These are phyloP conservation scores for Eilema caniola DNA, from an alignment of 2,888 invertebrate genomes.

Conservation along the genomic window DNA sequence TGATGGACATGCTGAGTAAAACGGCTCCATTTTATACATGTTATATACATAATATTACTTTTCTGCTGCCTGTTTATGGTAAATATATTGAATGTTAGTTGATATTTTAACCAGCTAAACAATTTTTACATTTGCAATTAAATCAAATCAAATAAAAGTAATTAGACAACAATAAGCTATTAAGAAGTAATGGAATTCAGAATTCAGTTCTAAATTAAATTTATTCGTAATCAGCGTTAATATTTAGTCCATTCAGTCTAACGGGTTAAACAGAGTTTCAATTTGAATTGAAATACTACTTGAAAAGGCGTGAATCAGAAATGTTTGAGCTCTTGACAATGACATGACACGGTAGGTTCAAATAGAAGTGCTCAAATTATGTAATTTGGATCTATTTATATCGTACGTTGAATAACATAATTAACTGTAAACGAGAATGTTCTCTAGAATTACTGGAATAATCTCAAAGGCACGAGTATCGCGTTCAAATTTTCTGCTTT, in stretches of 20 bases:
- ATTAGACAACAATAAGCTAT: not conserved
- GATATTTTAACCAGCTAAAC: too few relatives aligned
- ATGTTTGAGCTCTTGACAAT: constrained; percentile 17
- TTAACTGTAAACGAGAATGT: too few relatives aligned
- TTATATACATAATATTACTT: too few relatives aligned
- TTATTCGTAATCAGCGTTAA: constrained; percentile 8
- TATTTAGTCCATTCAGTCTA: constrained; percentile 16
- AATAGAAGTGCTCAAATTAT: constrained; percentile 3
- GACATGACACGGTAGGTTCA: not conserved
- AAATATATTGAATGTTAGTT: too few relatives aligned
- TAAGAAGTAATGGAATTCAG: not conserved
- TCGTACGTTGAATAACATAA: not conserved
- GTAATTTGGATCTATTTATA: not conserved
- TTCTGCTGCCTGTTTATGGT: too few relatives aligned
- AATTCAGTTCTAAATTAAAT: not conserved
- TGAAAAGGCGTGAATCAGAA: constrained; percentile 12
- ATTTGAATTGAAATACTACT: constrained; percentile 16
- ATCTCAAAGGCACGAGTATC: not conserved
- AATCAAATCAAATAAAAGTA: not conserved
- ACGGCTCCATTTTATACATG: too few relatives aligned
- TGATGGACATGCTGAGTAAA: too few relatives aligned
- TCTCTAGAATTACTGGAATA: not conserved
- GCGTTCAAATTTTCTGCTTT: not conserved
- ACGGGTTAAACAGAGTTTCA: constrained; percentile 20
- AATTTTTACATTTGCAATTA: not conserved